phyloP scores from a whole-genome alignment of 2,797 vertebrate genomes.

The Lagodon rhomboides region DNA sequence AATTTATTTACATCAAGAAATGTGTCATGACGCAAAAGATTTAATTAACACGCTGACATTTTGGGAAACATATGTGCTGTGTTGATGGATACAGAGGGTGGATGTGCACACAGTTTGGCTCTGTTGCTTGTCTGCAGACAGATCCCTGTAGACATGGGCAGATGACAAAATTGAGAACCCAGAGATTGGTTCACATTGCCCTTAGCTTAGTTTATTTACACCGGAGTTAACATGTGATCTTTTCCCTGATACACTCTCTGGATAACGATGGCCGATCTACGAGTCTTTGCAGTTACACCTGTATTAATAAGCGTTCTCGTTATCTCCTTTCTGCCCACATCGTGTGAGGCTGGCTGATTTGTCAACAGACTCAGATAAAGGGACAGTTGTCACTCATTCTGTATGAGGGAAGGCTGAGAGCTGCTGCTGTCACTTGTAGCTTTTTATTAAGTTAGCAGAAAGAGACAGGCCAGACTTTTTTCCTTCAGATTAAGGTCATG shows the following conservation, averaged over 20 bases:
- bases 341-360: not conserved
- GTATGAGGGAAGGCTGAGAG: no score
- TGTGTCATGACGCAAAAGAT: not conserved
- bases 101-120: not conserved
- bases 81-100: not conserved
- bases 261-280: not conserved
- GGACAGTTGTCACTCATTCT: not conserved
- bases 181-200: not conserved
- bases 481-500: not conserved
- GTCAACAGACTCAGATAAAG: not conserved
- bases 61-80: not conserved
- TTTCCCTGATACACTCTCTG: not conserved
- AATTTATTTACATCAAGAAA: constrained; percentile 1
- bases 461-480: not conserved
- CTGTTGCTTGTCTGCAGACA: no score
- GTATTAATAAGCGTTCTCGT: not conserved
- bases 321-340: not conserved
- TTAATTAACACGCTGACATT: constrained; percentile 29
- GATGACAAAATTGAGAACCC: not conserved
- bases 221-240: not conserved
- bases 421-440: not conserved
- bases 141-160: not conserved
- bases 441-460: not conserved
- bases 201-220: not conserved
- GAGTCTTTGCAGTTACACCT: not conserved